Conservation (phyloP, 2,113 vertebrate species). For the Muntiacus reevesi region DNA sequence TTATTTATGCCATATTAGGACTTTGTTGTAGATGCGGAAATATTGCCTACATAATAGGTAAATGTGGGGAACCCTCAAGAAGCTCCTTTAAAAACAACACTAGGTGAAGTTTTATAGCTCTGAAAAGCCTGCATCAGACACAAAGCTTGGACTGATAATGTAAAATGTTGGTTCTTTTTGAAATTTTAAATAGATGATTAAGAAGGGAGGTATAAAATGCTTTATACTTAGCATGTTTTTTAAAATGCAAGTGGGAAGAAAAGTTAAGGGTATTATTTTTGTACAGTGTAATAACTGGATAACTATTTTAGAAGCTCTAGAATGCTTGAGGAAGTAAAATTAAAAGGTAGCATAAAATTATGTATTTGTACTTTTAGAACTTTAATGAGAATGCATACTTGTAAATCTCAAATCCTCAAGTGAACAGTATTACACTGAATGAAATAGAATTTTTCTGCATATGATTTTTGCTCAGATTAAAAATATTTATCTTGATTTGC, state of each 20-base stretch:
- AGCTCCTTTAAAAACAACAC: not conserved
- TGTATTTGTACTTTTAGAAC: not conserved
- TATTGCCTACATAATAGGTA: not conserved
- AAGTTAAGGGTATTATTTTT: not conserved
- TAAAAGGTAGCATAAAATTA: constrained; percentile 3
- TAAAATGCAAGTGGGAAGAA: not conserved
- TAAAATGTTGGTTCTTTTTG: not conserved
- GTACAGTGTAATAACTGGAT: not conserved
- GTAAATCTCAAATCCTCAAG: not conserved
- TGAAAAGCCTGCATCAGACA: not conserved
- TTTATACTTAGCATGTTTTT: not conserved
- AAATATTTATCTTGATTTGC: not conserved
- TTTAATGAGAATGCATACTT: constrained; percentile 14
- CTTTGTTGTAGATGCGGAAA: not conserved
- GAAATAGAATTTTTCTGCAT: not conserved
- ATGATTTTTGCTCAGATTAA: not conserved
- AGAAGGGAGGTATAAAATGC: not conserved
- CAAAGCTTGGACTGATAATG: not conserved
- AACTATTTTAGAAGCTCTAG: not conserved
- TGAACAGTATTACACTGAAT: not conserved
- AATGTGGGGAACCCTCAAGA: not conserved
- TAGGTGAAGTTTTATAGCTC: not conserved
- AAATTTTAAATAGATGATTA: not conserved
- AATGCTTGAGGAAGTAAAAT: constrained; percentile 5
- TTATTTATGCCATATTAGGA: not conserved